Evolutionary conservation across 2,797 vertebrate genomes (phyloP).

Genomic region (Tadarida brasiliensis): DNA sequence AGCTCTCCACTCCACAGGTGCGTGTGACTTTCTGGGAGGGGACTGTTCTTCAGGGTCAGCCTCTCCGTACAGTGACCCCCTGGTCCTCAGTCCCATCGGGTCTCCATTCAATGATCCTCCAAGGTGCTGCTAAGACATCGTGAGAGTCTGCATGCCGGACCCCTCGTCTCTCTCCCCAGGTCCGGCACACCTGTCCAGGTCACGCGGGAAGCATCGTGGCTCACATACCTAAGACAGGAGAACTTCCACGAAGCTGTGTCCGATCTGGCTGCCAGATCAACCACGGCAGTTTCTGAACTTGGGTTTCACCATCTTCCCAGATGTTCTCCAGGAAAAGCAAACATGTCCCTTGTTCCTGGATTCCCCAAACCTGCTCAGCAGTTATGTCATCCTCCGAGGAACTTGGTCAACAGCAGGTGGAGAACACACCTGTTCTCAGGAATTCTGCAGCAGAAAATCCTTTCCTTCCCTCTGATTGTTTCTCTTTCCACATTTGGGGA

Average conservation of each 20-base stretch:
- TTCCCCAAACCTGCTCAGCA: background rate
- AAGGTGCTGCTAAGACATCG: background rate
- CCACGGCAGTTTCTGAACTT: background rate
- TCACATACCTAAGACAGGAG: background rate
- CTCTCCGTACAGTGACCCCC: background rate
- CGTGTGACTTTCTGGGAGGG: background rate
- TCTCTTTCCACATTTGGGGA: background rate
- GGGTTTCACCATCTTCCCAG: background rate
- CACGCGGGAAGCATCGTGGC: background rate
- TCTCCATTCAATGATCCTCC: background rate
- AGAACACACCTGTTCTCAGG: background rate
- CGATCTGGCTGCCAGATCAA: background rate
- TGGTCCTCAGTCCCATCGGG: background rate
- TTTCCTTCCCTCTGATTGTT: background rate
- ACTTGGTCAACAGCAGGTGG: background rate
- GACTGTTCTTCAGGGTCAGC: background rate
- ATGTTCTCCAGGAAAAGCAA: background rate
- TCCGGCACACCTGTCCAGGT: background rate
- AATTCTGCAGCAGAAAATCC: background rate
- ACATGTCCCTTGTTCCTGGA: background rate
- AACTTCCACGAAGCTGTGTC: background rate
- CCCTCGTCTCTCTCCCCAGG: background rate
- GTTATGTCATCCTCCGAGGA: background rate
- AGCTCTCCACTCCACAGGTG: no score
- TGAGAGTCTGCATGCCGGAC: background rate